Conservation (phyloP, 2,113 vertebrate species). For the Lates calcarifer region DNA sequence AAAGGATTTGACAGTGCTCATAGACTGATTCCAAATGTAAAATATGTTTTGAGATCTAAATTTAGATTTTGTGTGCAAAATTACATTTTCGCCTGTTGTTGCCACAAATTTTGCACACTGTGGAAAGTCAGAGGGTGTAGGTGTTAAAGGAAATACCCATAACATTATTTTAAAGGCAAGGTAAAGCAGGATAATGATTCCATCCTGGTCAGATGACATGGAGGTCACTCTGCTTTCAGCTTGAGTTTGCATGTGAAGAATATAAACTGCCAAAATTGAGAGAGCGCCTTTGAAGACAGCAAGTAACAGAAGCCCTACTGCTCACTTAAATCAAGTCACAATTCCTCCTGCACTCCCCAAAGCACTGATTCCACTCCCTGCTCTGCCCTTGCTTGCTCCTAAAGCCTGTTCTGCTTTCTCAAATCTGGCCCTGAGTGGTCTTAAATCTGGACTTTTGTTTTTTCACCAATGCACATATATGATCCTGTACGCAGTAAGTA, state of each 20-base stretch:
- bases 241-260: neutral
- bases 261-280: neutral
- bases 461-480: neutral
- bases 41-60: neutral
- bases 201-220: neutral
- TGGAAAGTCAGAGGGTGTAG: neutral
- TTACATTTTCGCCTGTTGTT: neutral
- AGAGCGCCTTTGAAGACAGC: neutral
- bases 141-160: neutral
- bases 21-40: neutral
- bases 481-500: neutral
- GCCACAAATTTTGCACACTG: neutral
- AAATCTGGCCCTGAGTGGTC: neutral
- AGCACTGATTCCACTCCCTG: neutral
- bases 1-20: too few relatives aligned
- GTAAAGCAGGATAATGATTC: neutral
- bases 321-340: conserved; percentile 9
- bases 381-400: neutral
- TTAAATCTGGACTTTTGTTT: neutral
- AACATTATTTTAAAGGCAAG: neutral
- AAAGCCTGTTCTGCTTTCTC: neutral
- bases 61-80: neutral
- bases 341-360: neutral
- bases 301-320: neutral
- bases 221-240: neutral